Evolutionary conservation across 2,797 vertebrate genomes (phyloP).

Genomic region (Astyanax mexicanus): DNA sequence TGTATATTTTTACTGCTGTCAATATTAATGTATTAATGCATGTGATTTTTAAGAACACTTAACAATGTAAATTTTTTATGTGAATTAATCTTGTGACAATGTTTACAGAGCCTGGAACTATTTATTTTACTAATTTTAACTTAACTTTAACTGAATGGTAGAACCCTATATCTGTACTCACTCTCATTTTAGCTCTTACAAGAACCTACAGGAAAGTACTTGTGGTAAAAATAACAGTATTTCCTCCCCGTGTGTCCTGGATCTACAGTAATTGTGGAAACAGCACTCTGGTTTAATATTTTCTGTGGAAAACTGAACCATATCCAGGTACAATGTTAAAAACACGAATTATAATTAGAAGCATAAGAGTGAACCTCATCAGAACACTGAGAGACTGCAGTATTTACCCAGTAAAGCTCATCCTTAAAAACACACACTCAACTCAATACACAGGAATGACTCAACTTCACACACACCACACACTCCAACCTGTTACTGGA

Average conservation of each 20-base stretch:
- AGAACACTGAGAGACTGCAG: slow-evolving; percentile 23
- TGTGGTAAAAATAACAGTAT: background rate
- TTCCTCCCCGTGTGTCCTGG: background rate
- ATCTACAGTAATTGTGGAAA: background rate
- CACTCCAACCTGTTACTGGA: background rate
- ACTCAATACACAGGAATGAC: background rate
- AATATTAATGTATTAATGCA: too few relatives aligned
- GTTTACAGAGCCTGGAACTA: too few relatives aligned
- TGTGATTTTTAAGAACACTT: too few relatives aligned
- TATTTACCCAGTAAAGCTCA: slow-evolving; percentile 72
- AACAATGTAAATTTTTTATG: too few relatives aligned
- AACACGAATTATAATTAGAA: background rate
- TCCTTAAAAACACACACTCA: slow-evolving; percentile 69
- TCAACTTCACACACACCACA: background rate
- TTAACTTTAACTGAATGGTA: too few relatives aligned
- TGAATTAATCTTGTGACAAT: too few relatives aligned
- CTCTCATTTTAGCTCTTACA: too few relatives aligned
- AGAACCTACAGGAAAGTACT: background rate
- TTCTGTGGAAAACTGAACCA: background rate
- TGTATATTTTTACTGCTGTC: too few relatives aligned
- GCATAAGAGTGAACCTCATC: background rate
- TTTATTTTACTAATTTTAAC: too few relatives aligned
- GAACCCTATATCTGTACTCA: too few relatives aligned
- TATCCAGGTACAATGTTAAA: background rate
- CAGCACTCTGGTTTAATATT: background rate